These are phyloP conservation scores for Dasysyrphus albostriatus DNA, from an alignment of 2,888 invertebrate species.

Conservation along the genomic window DNA sequence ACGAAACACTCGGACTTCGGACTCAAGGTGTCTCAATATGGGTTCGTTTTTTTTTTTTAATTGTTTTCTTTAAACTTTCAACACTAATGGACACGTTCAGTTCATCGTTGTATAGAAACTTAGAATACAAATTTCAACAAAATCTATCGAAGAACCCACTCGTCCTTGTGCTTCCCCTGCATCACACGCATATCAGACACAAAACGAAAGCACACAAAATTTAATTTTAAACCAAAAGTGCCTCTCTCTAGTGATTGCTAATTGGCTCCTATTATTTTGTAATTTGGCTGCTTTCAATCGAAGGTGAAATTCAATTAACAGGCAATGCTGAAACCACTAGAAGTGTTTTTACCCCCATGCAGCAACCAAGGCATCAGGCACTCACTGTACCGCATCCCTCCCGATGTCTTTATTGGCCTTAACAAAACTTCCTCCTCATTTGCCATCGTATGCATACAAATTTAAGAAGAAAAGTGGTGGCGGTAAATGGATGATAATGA, in stretches of 20 bases:
- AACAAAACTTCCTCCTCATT: conserved; percentile 55
- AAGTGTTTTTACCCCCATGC: conserved; percentile 22
- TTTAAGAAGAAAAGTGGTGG: conserved; percentile 18
- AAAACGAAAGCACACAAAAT: conserved; percentile 49
- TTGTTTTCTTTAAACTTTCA: conserved; percentile 33
- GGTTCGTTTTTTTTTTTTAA: conserved; percentile 2
- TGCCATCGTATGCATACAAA: conserved; percentile 53
- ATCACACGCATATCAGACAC: conserved; percentile 32
- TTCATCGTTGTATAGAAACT: conserved; percentile 19
- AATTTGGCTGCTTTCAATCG: conserved; percentile 75
- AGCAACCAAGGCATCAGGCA: not conserved
- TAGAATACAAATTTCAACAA: conserved; percentile 3
- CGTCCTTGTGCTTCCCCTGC: not conserved
- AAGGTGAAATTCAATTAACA: conserved; percentile 76
- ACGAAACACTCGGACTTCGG: not conserved
- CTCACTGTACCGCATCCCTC: conserved; percentile 2
- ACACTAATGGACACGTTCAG: conserved; percentile 22
- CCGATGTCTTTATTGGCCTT: conserved; percentile 5
- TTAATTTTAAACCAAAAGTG: conserved; percentile 75
- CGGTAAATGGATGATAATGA: conserved; percentile 18
- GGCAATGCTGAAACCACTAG: conserved; percentile 66
- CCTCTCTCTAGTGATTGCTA: conserved; percentile 74
- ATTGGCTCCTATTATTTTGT: conserved; percentile 76
- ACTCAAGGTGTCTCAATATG: conserved; percentile 3
- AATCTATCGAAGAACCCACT: conserved; percentile 16